A percentile compares a stretch with the other conserved stretches of the same genome.
These are phyloP conservation scores for Stigmatopora argus DNA, from an alignment of 2,113 vertebrate genomes.

Conservation along the genomic window DNA sequence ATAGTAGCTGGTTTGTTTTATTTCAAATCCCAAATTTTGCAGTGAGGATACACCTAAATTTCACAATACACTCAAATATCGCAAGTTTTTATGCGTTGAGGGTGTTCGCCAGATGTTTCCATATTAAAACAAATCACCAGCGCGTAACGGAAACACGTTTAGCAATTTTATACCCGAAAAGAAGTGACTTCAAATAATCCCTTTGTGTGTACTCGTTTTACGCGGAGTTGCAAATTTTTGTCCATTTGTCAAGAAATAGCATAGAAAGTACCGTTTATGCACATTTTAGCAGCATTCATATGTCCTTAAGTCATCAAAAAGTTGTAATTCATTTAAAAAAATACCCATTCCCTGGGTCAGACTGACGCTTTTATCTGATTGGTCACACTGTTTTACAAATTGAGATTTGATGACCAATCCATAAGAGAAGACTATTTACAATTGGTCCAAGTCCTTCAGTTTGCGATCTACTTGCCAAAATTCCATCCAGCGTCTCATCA, in stretches of 20 bases:
- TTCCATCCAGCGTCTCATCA: too few relatives aligned
- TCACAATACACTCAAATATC: too few relatives aligned
- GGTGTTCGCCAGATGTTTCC: too few relatives aligned
- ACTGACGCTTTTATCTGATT: neutral
- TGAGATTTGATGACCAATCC: neutral
- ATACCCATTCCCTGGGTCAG: neutral
- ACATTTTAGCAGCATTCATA: slow-evolving; percentile 22
- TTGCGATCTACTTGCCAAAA: neutral
- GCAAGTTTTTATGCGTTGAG: too few relatives aligned
- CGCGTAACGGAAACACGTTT: too few relatives aligned
- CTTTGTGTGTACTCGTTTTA: neutral
- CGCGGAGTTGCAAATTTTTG: neutral
- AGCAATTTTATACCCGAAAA: too few relatives aligned
- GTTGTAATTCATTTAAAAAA: neutral
- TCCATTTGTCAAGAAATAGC: neutral
- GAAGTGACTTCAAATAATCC: too few relatives aligned
- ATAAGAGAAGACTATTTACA: neutral
- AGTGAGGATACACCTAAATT: too few relatives aligned
- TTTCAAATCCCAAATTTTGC: too few relatives aligned
- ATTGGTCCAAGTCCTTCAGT: neutral
- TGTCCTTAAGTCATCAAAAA: neutral
- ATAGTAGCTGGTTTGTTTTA: too few relatives aligned
- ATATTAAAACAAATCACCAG: too few relatives aligned
- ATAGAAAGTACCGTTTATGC: slow-evolving; percentile 29
- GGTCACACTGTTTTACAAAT: neutral